Percentiles rank a stretch among this genome's conserved stretches.
These are phyloP conservation scores for Colistium nudipinnis DNA, from an alignment of 2,113 vertebrate genomes.

Conservation along the genomic window DNA sequence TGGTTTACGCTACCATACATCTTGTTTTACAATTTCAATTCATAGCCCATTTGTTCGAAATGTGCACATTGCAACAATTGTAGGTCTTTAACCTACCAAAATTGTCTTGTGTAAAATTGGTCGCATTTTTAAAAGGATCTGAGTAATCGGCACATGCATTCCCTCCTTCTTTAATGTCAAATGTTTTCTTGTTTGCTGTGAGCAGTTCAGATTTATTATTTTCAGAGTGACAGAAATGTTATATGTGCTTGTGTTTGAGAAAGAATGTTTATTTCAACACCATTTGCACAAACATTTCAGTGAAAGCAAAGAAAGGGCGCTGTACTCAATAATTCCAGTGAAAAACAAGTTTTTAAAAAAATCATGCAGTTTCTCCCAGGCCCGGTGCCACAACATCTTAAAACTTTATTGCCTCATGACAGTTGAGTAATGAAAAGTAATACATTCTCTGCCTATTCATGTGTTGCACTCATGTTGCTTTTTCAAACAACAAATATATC, in stretches of 20 bases:
- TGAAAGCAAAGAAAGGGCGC: conserved; percentile 28
- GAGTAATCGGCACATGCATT: conserved; percentile 25
- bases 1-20: background rate
- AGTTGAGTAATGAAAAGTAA: conserved; percentile 51
- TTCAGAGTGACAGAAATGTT: background rate
- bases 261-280: conserved; percentile 33
- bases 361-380: background rate
- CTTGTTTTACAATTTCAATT: too few relatives aligned
- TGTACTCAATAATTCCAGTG: conserved; percentile 19
- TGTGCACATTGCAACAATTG: too few relatives aligned
- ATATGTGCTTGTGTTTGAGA: conserved; percentile 22
- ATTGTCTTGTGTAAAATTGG: too few relatives aligned
- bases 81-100: too few relatives aligned
- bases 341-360: conserved; percentile 38
- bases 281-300: conserved; percentile 16
- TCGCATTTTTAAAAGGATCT: too few relatives aligned
- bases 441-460: conserved; percentile 49
- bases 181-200: conserved; percentile 7
- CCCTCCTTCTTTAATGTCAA: conserved; percentile 24
- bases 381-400: conserved; percentile 1
- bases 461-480: conserved; percentile 25
- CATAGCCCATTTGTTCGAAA: too few relatives aligned
- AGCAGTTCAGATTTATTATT: conserved; percentile 23
- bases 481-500: conserved; percentile 14
- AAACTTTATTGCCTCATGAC: conserved; percentile 55